A percentile compares a stretch with the other conserved stretches of the same genome.
phyloP scores from a whole-genome alignment of 1,140 invertebrate genomes.

The Tribolium madens region DNA sequence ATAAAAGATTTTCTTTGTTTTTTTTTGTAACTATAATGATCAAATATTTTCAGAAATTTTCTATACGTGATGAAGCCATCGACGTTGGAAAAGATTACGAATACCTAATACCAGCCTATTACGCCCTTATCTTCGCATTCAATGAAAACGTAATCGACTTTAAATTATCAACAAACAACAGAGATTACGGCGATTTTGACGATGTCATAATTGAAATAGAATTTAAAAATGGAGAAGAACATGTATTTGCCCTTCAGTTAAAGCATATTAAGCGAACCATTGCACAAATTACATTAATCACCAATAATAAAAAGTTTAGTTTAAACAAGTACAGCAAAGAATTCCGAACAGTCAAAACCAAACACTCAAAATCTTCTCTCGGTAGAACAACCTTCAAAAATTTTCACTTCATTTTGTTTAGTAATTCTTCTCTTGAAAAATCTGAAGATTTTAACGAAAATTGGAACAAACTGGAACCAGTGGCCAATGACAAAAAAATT shows the following conservation, averaged over 20 bases:
- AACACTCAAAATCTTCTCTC: not conserved
- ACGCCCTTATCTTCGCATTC: not conserved
- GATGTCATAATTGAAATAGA: slow-evolving; percentile 5
- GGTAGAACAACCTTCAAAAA: not conserved
- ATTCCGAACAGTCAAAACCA: not conserved
- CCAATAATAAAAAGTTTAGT: slow-evolving; percentile 8
- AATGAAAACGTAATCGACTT: not conserved
- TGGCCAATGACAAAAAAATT: not conserved
- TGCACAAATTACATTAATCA: not conserved
- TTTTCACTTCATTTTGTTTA: slow-evolving; percentile 7
- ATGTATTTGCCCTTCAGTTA: not conserved
- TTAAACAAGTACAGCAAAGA: not conserved
- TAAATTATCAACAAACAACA: slow-evolving; percentile 19
- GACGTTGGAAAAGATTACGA: slow-evolving; percentile 24
- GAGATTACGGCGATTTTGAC: slow-evolving; percentile 5
- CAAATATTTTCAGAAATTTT: slow-evolving; percentile 1
- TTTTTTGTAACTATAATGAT: too few relatives aligned
- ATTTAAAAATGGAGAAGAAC: not conserved
- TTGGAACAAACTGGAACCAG: slow-evolving; percentile 5
- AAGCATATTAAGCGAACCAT: not conserved
- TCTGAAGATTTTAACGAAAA: not conserved
- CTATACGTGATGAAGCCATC: not conserved
- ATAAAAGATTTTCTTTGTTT: too few relatives aligned
- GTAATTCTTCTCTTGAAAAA: slow-evolving; percentile 12
- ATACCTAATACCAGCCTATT: slow-evolving; percentile 16